phyloP scores from a whole-genome alignment of 2,113 vertebrate genomes.

The Hippolais icterina region DNA sequence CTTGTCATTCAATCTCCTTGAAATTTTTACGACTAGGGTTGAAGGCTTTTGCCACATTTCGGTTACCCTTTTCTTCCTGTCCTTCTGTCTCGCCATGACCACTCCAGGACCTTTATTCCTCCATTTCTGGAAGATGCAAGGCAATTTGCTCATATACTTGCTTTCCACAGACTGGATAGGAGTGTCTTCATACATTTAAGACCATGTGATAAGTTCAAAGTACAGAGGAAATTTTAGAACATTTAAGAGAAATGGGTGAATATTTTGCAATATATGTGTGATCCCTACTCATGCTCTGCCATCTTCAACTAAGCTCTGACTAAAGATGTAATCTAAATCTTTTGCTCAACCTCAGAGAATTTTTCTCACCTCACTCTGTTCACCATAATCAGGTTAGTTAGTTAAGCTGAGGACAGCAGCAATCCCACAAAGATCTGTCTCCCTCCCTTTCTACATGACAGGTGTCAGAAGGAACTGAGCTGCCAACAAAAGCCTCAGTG shows the following conservation, averaged over 20 bases:
- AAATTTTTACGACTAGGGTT: neutral
- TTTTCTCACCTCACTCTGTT: neutral
- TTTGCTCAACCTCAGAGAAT: neutral
- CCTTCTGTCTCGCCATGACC: neutral
- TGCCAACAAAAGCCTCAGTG: constrained; percentile 48
- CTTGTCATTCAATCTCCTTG: neutral
- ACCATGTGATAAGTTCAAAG: neutral
- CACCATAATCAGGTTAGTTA: neutral
- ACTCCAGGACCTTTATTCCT: neutral
- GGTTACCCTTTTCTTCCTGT: neutral
- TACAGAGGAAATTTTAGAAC: neutral
- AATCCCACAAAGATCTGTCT: neutral
- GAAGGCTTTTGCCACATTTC: neutral
- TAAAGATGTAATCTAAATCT: neutral
- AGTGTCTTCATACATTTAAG: neutral
- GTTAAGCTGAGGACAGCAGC: neutral
- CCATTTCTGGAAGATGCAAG: neutral
- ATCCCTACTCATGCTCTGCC: neutral
- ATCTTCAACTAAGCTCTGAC: neutral
- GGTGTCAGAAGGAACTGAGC: constrained; percentile 28
- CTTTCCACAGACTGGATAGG: neutral
- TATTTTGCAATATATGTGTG: neutral
- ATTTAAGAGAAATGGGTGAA: neutral
- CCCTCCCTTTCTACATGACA: neutral
- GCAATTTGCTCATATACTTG: neutral